These are phyloP conservation scores for Melitaea athalia DNA, from an alignment of 2,888 invertebrate genomes.

Conservation along the genomic window DNA sequence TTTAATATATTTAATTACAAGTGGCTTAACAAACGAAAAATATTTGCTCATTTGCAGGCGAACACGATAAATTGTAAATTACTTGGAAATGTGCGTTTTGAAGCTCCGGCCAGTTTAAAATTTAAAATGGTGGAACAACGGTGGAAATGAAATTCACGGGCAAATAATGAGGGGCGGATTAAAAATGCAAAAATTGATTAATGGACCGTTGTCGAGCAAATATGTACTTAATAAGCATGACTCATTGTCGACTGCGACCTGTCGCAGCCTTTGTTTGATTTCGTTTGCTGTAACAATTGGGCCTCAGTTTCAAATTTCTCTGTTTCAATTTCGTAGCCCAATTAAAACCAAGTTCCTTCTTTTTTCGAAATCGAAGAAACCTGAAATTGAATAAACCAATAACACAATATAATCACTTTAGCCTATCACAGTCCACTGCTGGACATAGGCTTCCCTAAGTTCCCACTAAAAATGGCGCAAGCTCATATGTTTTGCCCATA, in stretches of 20 bases:
- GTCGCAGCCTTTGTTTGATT: conserved; percentile 41
- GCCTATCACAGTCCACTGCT: too few species aligned
- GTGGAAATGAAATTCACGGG: conserved; percentile 72
- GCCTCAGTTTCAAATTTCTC: not conserved
- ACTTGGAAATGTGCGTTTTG: conserved; percentile 76
- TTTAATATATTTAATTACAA: conserved; percentile 73
- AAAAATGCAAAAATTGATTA: conserved; percentile 82
- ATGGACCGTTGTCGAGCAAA: conserved; percentile 72
- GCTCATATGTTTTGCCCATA: too few species aligned
- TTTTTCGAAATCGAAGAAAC: too few species aligned
- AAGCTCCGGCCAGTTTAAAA: conserved; percentile 62
- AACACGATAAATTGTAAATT: conserved; percentile 80
- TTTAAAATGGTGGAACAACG: conserved; percentile 73
- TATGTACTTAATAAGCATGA: conserved; percentile 68
- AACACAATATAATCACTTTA: too few species aligned
- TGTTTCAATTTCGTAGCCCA: not conserved
- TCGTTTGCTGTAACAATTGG: not conserved
- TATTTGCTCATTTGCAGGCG: conserved; percentile 78
- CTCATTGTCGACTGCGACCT: conserved; percentile 46
- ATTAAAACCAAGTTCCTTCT: not conserved
- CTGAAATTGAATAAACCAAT: too few species aligned
- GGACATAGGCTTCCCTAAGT: too few species aligned
- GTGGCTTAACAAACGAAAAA: conserved; percentile 74
- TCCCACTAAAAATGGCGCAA: too few species aligned
- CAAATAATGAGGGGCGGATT: conserved; percentile 79